Percentiles rank a stretch among this genome's conserved stretches.
Conservation (phyloP, 2,888 invertebrate genomes). For the Lottia scabra region DNA sequence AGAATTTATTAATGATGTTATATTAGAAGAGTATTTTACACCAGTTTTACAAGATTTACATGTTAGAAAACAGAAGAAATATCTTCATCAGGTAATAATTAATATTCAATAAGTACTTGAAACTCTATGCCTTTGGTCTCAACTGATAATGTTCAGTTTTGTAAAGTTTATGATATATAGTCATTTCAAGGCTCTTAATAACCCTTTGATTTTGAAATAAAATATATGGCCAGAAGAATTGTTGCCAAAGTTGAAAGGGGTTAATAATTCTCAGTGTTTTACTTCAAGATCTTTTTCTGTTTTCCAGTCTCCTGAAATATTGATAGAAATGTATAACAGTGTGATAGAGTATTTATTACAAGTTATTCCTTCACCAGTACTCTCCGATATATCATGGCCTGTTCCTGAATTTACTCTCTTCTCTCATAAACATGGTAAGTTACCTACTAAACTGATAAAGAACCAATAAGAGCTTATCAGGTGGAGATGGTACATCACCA, state of each 20-base stretch:
- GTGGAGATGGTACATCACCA: no score
- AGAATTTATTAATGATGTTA: constrained; percentile 45
- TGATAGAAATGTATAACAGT: constrained; percentile 55
- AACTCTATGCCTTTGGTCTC: no score
- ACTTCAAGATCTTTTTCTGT: no score
- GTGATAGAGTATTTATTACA: constrained; percentile 47
- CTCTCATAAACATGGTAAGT: constrained; percentile 9
- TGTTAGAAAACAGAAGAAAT: constrained; percentile 41
- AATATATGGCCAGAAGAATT: no score
- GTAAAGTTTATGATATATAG: not conserved
- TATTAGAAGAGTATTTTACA: constrained; percentile 50
- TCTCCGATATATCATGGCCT: constrained; percentile 54
- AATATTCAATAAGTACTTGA: not conserved
- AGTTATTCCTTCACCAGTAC: constrained; percentile 35
- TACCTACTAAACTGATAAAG: no score
- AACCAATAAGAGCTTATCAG: not conserved
- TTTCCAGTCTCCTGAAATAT: constrained; percentile 47
- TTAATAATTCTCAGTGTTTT: no score
- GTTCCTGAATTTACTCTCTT: constrained; percentile 46
- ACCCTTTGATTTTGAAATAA: no score
- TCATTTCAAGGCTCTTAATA: not conserved
- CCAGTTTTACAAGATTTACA: constrained; percentile 55
- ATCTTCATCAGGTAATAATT: constrained; percentile 52
- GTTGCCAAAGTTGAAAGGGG: no score
- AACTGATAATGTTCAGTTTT: not conserved